These are phyloP conservation scores for Bombus confusus DNA, from an alignment of 1,140 invertebrate genomes.

Conservation along the genomic window DNA sequence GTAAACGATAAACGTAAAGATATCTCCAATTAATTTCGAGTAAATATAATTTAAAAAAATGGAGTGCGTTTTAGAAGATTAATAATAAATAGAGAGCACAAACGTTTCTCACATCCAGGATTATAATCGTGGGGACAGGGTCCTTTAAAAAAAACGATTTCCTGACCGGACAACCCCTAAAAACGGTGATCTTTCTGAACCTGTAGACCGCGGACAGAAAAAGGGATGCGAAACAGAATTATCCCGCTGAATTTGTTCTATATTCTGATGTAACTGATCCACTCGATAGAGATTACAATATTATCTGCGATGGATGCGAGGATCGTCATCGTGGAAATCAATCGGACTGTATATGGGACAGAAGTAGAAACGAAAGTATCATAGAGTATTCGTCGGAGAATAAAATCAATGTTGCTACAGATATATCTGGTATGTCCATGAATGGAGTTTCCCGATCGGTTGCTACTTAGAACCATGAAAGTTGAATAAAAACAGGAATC, in stretches of 20 bases:
- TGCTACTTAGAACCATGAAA: not conserved
- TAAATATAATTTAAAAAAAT: not conserved
- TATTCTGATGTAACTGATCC: conserved; percentile 1
- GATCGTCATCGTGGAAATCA: not conserved
- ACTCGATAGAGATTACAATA: not conserved
- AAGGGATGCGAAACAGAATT: conserved; percentile 60
- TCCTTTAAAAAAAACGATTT: conserved; percentile 32
- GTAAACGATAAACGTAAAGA: not conserved
- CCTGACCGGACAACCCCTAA: conserved; percentile 6
- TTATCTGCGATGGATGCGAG: conserved; percentile 16
- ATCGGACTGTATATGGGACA: not conserved
- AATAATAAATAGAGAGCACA: conserved; percentile 22
- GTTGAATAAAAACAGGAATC: not conserved
- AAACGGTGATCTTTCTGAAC: conserved; percentile 57
- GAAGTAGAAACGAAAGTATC: not conserved
- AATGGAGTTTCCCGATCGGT: conserved; percentile 2
- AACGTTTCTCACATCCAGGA: conserved; percentile 41
- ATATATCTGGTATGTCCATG: not conserved
- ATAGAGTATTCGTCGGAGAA: conserved; percentile 4
- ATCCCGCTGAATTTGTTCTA: conserved; percentile 52
- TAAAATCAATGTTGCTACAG: conserved; percentile 26
- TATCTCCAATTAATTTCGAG: not conserved
- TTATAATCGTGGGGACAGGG: conserved; percentile 46
- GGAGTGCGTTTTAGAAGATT: not conserved
- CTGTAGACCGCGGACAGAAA: conserved; percentile 52